phyloP scores from a whole-genome alignment of 23 tunicate genomes.

The Styela plicata region DNA sequence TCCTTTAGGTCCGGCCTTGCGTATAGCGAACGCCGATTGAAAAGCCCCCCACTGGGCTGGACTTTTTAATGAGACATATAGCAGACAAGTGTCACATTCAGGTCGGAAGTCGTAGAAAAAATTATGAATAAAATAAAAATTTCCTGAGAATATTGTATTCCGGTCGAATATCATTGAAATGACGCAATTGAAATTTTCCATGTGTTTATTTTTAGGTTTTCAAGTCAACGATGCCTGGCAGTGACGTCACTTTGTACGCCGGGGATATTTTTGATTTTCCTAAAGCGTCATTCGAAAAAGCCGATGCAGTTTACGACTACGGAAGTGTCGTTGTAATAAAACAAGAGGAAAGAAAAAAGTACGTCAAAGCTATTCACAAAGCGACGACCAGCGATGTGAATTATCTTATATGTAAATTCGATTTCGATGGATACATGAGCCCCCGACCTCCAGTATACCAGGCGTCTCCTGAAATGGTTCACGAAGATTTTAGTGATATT shows the following conservation, averaged over 20 bases:
- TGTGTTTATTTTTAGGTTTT: not conserved
- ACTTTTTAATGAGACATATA: too few relatives aligned
- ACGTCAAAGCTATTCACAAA: not conserved
- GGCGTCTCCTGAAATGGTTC: not conserved
- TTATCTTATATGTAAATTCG: not conserved
- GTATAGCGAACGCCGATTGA: too few relatives aligned
- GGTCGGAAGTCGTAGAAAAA: too few relatives aligned
- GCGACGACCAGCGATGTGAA: not conserved
- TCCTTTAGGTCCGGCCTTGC: too few relatives aligned
- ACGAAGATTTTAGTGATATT: not conserved
- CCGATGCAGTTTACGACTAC: not conserved
- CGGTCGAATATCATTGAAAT: too few relatives aligned
- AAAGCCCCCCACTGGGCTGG: too few relatives aligned
- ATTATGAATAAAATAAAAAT: too few relatives aligned
- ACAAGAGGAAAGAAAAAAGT: not conserved
- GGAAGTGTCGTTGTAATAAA: not conserved
- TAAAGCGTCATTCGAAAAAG: not conserved
- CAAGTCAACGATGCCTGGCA: not conserved
- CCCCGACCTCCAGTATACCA: not conserved
- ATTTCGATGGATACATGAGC: not conserved
- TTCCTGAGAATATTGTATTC: too few relatives aligned
- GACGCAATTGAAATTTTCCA: too few relatives aligned
- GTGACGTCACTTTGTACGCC: not conserved
- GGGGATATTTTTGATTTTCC: not conserved
- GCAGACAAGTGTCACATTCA: too few relatives aligned